Conservation (phyloP, 2,888 invertebrate genomes). For the Drosophila cyrtoloma region DNA sequence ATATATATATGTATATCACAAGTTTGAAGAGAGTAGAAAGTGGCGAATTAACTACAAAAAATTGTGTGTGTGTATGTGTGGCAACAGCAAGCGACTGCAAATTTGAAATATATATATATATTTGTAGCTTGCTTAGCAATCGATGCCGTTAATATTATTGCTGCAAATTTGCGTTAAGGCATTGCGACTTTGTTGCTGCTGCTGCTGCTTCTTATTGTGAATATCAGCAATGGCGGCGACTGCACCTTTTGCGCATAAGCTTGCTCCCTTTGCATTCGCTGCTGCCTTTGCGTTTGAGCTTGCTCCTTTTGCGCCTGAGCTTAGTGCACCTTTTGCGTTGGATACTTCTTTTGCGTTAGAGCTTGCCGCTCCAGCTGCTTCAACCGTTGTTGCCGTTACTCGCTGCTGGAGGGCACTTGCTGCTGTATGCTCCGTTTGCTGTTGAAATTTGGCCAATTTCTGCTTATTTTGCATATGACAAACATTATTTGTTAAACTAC, state of each 20-base stretch:
- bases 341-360: neutral
- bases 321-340: neutral
- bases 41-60: constrained; percentile 67
- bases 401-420: constrained; percentile 10
- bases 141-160: constrained; percentile 57
- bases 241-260: neutral
- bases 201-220: constrained; percentile 27
- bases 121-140: constrained; percentile 48
- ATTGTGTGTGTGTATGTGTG: constrained; percentile 23
- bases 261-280: neutral
- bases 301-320: neutral
- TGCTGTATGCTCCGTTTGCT: neutral
- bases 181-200: constrained; percentile 57
- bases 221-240: neutral
- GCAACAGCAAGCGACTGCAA: constrained; percentile 51
- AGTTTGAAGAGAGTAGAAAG: constrained; percentile 76
- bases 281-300: neutral
- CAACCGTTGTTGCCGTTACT: constrained; percentile 26
- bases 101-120: neutral
- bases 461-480: constrained; percentile 21
- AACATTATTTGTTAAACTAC: constrained; percentile 42
- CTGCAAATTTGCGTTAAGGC: constrained; percentile 32
- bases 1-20: constrained; percentile 71
- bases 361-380: neutral
- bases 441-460: neutral